Base-by-base conservation (phyloP, 2,888 invertebrate species). In the Lacanobia wlatinum region DNA sequence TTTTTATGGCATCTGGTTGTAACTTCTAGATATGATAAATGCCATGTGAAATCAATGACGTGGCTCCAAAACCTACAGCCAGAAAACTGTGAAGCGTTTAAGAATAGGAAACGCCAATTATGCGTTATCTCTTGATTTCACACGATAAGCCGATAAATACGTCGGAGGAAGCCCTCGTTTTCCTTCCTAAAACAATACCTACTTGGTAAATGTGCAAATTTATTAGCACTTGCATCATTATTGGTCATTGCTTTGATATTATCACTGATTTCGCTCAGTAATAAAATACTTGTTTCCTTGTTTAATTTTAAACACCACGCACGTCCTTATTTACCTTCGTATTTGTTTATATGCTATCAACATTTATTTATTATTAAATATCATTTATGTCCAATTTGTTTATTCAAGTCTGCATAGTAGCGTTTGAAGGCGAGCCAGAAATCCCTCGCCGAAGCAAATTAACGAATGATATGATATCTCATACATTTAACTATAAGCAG, bases 341-440 rank as follows among this genome's bases (percentile, higher is more conserved):
- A 50, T 56, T 23, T 68, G 40, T 76, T 58, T 76, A 53, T 76
- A 38, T 68, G 50, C 65, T 58, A 40, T 46, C 53, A 71, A 53
- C 50, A 16, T 55, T 70, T 77, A 71, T 78, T 77, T 78, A 66
- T 77, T 82, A 66, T 70, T 38, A n/a, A 71, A 82, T 82, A 70
- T 62, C 34, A 81, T 70, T 58, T 69, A 62, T 63, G 50, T 71
- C 23, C n/a, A 63, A 77, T 56, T 61, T 78, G 78, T 82, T 79
- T 78, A 64, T 52, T 67, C 40, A 40, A 63, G 43, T 58, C 55
- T 65, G 18, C 77, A 38, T 60, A 50, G 64, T 53, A 16, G 34
- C 63, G 77, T 79, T 79, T 79, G 79, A 82, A 78, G 52, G 66
- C 53, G 78, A 67, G 82, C 79, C 82, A 79, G 82, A 82, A 82